Conservation (phyloP, 1,140 invertebrate genomes). For the Pseudomyrmex gracilis region DNA sequence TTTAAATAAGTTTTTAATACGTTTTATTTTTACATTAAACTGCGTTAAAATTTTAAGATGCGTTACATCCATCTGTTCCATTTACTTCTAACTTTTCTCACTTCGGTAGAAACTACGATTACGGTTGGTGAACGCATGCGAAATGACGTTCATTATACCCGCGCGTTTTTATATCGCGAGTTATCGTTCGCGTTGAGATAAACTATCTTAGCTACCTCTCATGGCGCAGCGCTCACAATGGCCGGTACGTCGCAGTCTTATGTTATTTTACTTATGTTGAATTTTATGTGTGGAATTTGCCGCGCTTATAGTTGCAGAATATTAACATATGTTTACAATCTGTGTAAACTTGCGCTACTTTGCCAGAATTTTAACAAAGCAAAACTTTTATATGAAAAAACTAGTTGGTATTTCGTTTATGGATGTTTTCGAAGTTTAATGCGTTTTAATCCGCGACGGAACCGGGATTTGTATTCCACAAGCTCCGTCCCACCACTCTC, state of each 20-base stretch:
- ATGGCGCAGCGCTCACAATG: not conserved
- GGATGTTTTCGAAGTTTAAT: conserved; percentile 32
- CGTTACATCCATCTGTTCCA: not conserved
- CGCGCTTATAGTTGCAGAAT: no score
- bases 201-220: not conserved
- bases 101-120: conserved; percentile 13
- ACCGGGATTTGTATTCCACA: conserved; percentile 66
- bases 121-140: not conserved
- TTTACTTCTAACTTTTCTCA: not conserved
- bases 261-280: not conserved
- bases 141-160: conserved; percentile 8
- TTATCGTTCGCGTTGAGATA: not conserved
- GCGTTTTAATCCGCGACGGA: conserved; percentile 63
- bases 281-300: not conserved
- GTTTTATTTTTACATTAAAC: not conserved
- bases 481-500: no score
- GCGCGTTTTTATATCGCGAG: conserved; percentile 8
- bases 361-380: no score
- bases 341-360: no score
- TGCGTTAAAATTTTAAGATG: not conserved
- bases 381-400: no score
- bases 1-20: not conserved
- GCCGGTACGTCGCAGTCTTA: not conserved
- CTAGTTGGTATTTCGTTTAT: not conserved
- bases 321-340: no score